Percentiles rank a stretch among this genome's conserved stretches.
Conservation (phyloP, 2,888 invertebrate species). For the Melikaiella ostensackeni region DNA sequence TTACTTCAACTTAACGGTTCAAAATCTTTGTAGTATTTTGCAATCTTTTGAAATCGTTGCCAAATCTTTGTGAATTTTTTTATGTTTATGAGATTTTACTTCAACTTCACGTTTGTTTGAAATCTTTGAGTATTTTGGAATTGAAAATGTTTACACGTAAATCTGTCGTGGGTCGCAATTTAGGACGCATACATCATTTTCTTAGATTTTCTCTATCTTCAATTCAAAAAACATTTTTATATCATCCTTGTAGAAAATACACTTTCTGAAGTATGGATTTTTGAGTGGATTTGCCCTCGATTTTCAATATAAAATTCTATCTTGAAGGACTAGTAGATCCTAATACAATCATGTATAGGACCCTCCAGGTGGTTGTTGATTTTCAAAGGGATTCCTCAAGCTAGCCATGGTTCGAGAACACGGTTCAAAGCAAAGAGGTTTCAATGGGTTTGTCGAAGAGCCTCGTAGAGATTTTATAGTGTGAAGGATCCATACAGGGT, state of each 20-base stretch:
- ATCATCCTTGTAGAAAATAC: neutral
- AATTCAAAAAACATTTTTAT: neutral
- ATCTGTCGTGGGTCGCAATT: too few species aligned
- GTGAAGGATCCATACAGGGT: neutral
- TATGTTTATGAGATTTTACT: too few species aligned
- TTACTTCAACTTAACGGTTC: too few species aligned
- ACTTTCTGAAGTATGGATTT: neutral
- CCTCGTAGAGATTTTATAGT: conserved; percentile 5
- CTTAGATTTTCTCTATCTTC: too few species aligned
- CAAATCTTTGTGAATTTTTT: too few species aligned
- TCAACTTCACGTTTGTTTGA: too few species aligned
- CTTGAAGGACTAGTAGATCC: neutral
- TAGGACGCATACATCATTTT: too few species aligned
- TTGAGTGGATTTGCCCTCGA: neutral
- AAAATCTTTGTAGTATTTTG: too few species aligned
- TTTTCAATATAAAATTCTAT: neutral
- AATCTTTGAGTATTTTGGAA: too few species aligned
- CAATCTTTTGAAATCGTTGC: too few species aligned
- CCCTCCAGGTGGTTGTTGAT: neutral
- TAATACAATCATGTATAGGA: neutral
- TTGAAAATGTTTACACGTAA: too few species aligned
- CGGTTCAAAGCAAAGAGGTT: conserved; percentile 12
- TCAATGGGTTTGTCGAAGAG: conserved; percentile 21
- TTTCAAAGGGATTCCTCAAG: conserved; percentile 32
- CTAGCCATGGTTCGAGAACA: neutral